Base-by-base conservation (phyloP, 1,140 invertebrate species). In the Drosophila sp. region DNA sequence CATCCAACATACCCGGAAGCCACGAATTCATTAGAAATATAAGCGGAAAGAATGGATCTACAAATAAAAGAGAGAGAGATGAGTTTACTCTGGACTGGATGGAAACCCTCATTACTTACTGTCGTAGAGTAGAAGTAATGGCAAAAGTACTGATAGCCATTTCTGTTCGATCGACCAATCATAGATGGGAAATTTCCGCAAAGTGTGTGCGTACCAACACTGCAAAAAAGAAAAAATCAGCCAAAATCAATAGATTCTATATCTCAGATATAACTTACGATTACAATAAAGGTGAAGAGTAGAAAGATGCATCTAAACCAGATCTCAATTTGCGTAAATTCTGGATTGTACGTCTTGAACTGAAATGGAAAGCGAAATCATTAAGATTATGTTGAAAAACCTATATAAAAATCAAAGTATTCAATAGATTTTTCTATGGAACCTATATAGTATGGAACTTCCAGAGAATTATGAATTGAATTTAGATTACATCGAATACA, bases 81-180 rank as follows among this genome's bases (percentile, higher is more conserved):
- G 23, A 44, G 4, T 23, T 1, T 8, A 29, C 4, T n/a, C 23
- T 1, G 4, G 2, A 55, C 25, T 25, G 3, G 23, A 35, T 23
- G 4, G 7, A 7, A 6, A 5, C 1, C 27, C 0, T 23, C 6
- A 1, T 56, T 5, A 68, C 94, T 94, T 93, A 99, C 98, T 97
- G 93, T 99, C 97, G 89, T 98, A 98, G 25, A 98, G 93, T 60
- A 99, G 93, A 1, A 99, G 93, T 1, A 98, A 92, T n/a, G 98
- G 97, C 69, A 99, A 93, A 29, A 99, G 93, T 27, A 98, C 92
- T 1, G 97, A 97, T 82, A 99, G 95, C 98, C 98, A 99, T 92
- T 97, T 98, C 90, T 99, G 98, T 93, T 99, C 98, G 78, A 99
- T 98, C 3, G 98, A 98, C 98, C 98, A 99, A 92, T 99, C 98